Conservation (phyloP, 2,888 invertebrate genomes). For the Drosophila hawaiiensis region DNA sequence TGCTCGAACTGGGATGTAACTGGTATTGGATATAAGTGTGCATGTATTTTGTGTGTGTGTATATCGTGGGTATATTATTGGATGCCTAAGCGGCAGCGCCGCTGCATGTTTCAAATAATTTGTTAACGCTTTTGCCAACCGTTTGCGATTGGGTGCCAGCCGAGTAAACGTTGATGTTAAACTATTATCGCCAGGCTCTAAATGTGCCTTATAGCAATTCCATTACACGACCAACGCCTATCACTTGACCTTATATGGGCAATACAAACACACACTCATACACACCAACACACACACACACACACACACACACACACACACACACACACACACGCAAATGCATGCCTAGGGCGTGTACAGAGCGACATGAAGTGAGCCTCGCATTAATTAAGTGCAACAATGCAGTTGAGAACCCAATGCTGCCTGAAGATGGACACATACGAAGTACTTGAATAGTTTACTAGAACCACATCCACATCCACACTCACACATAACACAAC, state of each 20-base stretch:
- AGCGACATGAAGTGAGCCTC: constrained; percentile 56
- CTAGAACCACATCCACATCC: constrained; percentile 46
- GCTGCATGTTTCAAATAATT: constrained; percentile 78
- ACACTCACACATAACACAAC: constrained; percentile 34
- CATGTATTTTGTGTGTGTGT: constrained; percentile 1
- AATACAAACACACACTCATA: constrained; percentile 13
- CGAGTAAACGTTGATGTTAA: constrained; percentile 66
- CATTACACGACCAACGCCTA: constrained; percentile 64
- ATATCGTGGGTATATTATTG: constrained; percentile 53
- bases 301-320: constrained; percentile 8
- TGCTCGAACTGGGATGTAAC: constrained; percentile 7
- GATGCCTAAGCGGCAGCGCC: constrained; percentile 64
- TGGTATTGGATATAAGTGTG: constrained; percentile 17
- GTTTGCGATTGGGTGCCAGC: constrained; percentile 67
- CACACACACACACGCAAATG: constrained; percentile 10
- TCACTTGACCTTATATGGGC: constrained; percentile 65
- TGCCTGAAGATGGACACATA: constrained; percentile 29
- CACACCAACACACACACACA: constrained; percentile 13
- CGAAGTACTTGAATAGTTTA: constrained; percentile 43
- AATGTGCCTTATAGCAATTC: constrained; percentile 63
- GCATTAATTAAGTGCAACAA: constrained; percentile 81
- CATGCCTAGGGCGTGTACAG: constrained; percentile 66
- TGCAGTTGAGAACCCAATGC: constrained; percentile 53
- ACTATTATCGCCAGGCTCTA: constrained; percentile 62
- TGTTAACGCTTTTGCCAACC: constrained; percentile 64